Evolutionary conservation across 1,140 invertebrate genomes (phyloP).

Genomic region (Nylanderia fulva): DNA sequence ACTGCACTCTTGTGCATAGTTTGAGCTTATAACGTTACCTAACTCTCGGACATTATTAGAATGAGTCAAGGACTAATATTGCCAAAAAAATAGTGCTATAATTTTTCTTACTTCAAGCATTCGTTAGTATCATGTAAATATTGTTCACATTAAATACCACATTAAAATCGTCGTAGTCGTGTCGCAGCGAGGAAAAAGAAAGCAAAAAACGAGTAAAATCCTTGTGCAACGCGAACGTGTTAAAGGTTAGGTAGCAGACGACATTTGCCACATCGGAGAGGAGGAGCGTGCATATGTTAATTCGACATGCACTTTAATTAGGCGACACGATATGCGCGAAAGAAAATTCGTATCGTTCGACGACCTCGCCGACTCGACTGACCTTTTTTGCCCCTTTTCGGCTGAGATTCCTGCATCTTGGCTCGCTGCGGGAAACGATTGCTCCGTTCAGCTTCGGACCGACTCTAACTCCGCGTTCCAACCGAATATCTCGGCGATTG

Average conservation of each 20-base stretch:
- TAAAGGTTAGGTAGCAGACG: constrained; percentile 73
- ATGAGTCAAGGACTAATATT: neutral
- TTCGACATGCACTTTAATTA: neutral
- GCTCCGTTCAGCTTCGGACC: constrained; percentile 54
- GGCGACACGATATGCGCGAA: neutral
- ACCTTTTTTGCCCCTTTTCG: constrained; percentile 85
- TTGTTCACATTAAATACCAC: constrained; percentile 9
- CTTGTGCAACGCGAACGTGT: constrained; percentile 33
- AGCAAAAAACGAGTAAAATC: neutral
- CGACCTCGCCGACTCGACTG: constrained; percentile 1
- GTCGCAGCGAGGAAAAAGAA: neutral
- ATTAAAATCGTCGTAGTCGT: constrained; percentile 17
- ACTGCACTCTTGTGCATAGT: neutral
- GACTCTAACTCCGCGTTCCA: neutral
- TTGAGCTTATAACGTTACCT: neutral
- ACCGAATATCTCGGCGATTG: neutral
- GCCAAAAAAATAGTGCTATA: neutral
- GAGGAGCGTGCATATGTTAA: constrained; percentile 18
- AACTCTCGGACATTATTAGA: constrained; percentile 32
- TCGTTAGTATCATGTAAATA: neutral
- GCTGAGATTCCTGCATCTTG: constrained; percentile 84
- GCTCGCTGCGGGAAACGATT: constrained; percentile 23
- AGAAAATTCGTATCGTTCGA: neutral
- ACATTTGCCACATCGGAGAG: constrained; percentile 37
- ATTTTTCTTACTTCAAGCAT: neutral